phyloP scores from a whole-genome alignment of 2,113 vertebrate genomes.

The Calyptomena viridis region DNA sequence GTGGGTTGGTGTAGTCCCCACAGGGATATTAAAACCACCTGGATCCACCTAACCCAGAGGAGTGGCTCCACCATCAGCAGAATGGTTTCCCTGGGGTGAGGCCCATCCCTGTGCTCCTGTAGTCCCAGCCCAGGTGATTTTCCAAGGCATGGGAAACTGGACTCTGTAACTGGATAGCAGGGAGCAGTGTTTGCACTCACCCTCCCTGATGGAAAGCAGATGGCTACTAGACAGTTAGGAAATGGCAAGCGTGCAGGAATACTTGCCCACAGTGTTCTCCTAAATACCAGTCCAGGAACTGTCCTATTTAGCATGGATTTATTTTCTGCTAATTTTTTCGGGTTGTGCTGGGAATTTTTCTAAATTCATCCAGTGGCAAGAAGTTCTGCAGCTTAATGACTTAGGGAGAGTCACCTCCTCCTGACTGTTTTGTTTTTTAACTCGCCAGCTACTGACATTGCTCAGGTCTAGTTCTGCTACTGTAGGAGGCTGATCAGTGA shows the following conservation, averaged over 20 bases:
- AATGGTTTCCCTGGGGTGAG: background rate
- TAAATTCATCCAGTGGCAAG: background rate
- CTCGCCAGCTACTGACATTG: background rate
- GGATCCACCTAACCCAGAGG: background rate
- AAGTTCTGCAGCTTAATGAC: background rate
- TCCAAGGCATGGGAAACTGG: background rate
- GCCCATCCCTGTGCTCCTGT: background rate
- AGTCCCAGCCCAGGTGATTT: background rate
- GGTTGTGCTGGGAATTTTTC: background rate
- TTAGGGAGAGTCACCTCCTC: fast-evolving
- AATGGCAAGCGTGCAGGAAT: background rate
- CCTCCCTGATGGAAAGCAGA: background rate
- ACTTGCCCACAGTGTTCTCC: background rate
- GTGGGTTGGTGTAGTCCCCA: background rate
- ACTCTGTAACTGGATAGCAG: background rate
- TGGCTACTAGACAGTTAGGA: background rate
- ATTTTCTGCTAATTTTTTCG: background rate
- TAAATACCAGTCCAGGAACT: background rate
- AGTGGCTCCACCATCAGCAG: background rate
- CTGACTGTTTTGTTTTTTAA: background rate
- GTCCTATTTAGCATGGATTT: background rate
- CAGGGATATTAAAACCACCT: background rate
- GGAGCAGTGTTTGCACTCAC: background rate
- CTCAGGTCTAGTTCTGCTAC: background rate
- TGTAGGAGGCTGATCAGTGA: background rate